phyloP scores from a whole-genome alignment of 2,113 vertebrate genomes.

The Eclectus roratus region DNA sequence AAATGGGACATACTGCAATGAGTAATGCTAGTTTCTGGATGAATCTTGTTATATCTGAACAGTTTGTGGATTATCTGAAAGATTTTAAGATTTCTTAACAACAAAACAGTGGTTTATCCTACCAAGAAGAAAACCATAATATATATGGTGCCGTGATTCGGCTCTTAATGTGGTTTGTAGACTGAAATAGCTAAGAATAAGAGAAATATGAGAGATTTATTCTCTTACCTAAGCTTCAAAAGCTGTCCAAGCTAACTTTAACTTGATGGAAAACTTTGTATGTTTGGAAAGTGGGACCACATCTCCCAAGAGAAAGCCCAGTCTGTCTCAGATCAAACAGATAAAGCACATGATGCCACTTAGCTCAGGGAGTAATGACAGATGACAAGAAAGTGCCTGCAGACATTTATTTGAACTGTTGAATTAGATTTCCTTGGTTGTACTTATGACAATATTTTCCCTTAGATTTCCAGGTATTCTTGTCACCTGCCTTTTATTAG shows the following conservation, averaged over 20 bases:
- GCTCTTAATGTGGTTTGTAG: neutral
- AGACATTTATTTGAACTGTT: neutral
- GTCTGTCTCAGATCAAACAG: neutral
- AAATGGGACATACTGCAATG: neutral
- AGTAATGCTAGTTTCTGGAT: neutral
- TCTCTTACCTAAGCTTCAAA: neutral
- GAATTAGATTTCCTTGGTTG: neutral
- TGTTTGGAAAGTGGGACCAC: neutral
- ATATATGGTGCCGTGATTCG: neutral
- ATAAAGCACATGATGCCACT: neutral
- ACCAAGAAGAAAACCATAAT: neutral
- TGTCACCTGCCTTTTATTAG: neutral
- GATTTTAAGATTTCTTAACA: neutral
- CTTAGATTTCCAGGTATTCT: neutral
- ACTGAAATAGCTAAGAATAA: neutral
- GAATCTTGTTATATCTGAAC: neutral
- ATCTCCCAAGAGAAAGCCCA: neutral
- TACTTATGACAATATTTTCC: neutral
- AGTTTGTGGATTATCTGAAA: neutral
- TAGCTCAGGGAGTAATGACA: neutral
- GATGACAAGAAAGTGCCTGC: neutral
- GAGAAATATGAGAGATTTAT: neutral
- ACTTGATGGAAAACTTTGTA: neutral
- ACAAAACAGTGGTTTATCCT: neutral
- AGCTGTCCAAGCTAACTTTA: neutral